A percentile compares a stretch with the other conserved stretches of the same genome.
These are phyloP conservation scores for Thaumatotibia leucotreta DNA, from an alignment of 1,140 invertebrate genomes.

Conservation along the genomic window DNA sequence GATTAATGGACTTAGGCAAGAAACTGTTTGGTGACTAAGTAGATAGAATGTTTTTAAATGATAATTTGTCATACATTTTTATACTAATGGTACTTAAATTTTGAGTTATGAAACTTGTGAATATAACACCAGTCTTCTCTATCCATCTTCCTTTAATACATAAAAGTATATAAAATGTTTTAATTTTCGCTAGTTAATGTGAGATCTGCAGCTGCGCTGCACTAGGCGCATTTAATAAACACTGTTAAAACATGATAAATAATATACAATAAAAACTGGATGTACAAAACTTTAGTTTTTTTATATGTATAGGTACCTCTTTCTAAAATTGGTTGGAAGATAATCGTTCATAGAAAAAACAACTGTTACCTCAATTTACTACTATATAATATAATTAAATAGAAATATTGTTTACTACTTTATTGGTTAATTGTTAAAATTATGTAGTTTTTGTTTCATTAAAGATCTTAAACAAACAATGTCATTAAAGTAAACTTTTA, in stretches of 20 bases:
- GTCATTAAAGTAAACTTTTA: too few species aligned
- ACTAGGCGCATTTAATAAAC: background rate
- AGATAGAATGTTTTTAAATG: slow-evolving; percentile 17
- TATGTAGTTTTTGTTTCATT: too few species aligned
- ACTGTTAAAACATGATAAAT: background rate
- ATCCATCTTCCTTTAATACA: background rate
- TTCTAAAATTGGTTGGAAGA: too few species aligned
- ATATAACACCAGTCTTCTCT: background rate
- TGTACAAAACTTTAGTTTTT: background rate
- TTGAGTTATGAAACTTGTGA: slow-evolving; percentile 12
- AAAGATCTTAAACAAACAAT: too few species aligned
- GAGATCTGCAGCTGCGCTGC: background rate
- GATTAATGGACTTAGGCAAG: slow-evolving; percentile 92
- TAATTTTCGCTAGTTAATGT: slow-evolving; percentile 1
- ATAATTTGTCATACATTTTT: slow-evolving; percentile 22
- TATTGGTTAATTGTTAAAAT: too few species aligned
- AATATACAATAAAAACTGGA: background rate
- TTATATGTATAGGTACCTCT: too few species aligned
- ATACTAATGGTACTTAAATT: slow-evolving; percentile 18
- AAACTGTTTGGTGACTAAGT: slow-evolving; percentile 87
- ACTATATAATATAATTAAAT: too few species aligned
- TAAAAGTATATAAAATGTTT: slow-evolving; percentile 2
- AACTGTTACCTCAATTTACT: too few species aligned
- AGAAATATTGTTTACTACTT: too few species aligned
- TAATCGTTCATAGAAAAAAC: too few species aligned